Percentiles rank a stretch among this genome's conserved stretches.
These are phyloP conservation scores for Micropoecilia bifurca DNA, from an alignment of 2,797 vertebrate species.

Conservation along the genomic window DNA sequence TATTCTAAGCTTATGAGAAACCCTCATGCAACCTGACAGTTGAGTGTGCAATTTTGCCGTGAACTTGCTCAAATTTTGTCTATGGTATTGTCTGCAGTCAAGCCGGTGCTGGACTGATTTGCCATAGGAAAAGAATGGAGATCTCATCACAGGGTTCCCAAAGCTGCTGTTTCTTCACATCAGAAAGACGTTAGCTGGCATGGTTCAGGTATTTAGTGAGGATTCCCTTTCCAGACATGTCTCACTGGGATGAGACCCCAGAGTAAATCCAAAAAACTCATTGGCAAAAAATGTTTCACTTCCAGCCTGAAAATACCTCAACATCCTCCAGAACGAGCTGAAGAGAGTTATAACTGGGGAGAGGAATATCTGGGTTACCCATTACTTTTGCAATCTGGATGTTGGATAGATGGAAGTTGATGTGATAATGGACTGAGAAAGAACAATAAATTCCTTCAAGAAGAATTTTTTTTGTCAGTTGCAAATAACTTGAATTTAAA, in stretches of 20 bases:
- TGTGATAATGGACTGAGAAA: not conserved
- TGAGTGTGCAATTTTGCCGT: no score
- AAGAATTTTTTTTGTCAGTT: not conserved
- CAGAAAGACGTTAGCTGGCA: not conserved
- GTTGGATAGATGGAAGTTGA: not conserved
- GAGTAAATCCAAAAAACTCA: not conserved
- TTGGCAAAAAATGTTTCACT: not conserved
- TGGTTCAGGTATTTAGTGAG: not conserved
- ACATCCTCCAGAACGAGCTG: not conserved
- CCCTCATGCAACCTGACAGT: no score
- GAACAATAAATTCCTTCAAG: not conserved
- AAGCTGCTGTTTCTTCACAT: not conserved
- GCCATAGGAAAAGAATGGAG: not conserved
- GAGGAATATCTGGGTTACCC: not conserved
- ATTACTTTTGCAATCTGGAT: not conserved
- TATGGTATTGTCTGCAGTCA: not conserved
- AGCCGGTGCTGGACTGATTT: not conserved
- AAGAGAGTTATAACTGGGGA: not conserved
- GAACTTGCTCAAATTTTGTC: not conserved
- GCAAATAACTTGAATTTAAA: not conserved
- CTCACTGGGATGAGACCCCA: not conserved
- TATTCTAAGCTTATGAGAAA: no score
- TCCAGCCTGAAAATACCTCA: not conserved
- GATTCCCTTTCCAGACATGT: not conserved
- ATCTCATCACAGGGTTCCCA: not conserved